Conservation (phyloP, 2,888 invertebrate species). For the Diarsia dahlii region DNA sequence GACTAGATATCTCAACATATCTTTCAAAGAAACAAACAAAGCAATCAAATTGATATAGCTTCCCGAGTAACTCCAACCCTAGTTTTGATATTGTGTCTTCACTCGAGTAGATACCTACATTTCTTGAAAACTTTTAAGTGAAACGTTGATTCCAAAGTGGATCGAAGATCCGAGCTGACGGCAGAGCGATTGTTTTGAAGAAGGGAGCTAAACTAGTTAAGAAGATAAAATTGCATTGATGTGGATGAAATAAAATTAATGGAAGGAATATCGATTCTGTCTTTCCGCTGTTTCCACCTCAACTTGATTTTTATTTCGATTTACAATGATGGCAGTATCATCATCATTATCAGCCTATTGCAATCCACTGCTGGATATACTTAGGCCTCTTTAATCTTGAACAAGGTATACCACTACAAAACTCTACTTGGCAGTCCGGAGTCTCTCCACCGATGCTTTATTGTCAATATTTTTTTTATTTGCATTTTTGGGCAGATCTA, state of each 20-base stretch:
- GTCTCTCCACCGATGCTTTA: too few relatives aligned
- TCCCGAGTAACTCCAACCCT: background rate
- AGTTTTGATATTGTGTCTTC: conserved; percentile 37
- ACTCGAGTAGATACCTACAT: conserved; percentile 18
- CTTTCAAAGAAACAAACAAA: background rate
- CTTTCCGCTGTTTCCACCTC: background rate
- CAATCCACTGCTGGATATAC: too few relatives aligned
- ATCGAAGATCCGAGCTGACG: conserved; percentile 71
- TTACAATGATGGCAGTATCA: background rate
- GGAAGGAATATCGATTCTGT: conserved; percentile 17
- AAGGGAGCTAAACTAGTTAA: conserved; percentile 55
- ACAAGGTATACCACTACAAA: too few relatives aligned
- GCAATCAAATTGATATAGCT: background rate
- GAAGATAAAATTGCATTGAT: conserved; percentile 58
- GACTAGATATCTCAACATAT: background rate
- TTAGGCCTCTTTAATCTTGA: too few relatives aligned
- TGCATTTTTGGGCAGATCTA: too few relatives aligned
- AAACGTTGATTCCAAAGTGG: conserved; percentile 76
- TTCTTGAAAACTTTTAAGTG: conserved; percentile 77
- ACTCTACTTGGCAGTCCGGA: too few relatives aligned
- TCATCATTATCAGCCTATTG: too few relatives aligned
- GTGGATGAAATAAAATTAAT: conserved; percentile 51
- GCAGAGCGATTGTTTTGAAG: conserved; percentile 59
- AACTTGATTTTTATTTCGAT: background rate
- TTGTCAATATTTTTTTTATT: too few relatives aligned